These are phyloP conservation scores for Anisognathus igniventris DNA, from an alignment of 2,797 vertebrate species.

Conservation along the genomic window DNA sequence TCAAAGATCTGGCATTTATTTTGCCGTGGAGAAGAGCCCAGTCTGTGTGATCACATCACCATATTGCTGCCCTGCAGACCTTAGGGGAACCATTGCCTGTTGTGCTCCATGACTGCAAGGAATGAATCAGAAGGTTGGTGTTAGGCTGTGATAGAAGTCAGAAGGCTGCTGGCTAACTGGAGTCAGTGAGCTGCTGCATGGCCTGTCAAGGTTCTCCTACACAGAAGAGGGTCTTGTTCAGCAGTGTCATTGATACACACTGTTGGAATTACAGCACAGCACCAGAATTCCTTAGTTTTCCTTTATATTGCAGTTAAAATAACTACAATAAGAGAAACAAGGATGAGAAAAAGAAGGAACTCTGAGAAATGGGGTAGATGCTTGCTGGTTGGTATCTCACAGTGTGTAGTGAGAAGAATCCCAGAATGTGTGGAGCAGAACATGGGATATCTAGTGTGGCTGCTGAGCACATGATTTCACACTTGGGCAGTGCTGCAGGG, in stretches of 20 bases:
- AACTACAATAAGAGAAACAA: background rate
- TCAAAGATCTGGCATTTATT: background rate
- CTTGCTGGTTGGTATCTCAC: background rate
- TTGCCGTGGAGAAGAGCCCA: background rate
- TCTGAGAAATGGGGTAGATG: background rate
- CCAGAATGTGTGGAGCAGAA: background rate
- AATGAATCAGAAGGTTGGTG: background rate
- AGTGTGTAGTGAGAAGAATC: accelerated
- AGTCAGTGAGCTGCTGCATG: background rate
- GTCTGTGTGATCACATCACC: accelerated
- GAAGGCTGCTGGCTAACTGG: background rate
- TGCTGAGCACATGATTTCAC: background rate
- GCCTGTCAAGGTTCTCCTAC: background rate
- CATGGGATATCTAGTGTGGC: background rate
- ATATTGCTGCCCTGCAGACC: background rate
- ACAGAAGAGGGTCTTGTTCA: background rate
- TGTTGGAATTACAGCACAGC: background rate
- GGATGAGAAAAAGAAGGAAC: background rate
- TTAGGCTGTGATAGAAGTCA: background rate
- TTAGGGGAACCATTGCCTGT: background rate
- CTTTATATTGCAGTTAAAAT: background rate
- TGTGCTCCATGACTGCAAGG: background rate
- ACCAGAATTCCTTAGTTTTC: background rate
- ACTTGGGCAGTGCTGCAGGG: background rate
- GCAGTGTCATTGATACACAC: background rate